Percentiles rank a stretch among this genome's conserved stretches.
These are phyloP conservation scores for Acipenser ruthenus DNA, from an alignment of 2,797 vertebrate genomes.

Conservation along the genomic window DNA sequence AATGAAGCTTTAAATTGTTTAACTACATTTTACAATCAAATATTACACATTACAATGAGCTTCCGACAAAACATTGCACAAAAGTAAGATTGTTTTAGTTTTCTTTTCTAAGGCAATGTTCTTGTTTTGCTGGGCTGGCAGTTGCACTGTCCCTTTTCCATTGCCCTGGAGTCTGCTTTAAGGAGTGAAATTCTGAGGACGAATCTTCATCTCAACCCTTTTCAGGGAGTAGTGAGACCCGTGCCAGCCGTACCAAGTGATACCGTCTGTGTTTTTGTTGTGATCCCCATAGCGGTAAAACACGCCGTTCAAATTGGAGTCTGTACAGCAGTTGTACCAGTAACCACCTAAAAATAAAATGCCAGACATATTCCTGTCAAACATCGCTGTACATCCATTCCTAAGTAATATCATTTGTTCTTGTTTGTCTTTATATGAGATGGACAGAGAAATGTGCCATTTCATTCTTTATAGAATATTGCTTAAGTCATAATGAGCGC, in stretches of 20 bases:
- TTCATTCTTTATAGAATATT: too few relatives aligned
- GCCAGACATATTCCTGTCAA: too few relatives aligned
- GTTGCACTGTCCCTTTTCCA: conserved; percentile 26
- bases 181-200: conserved; percentile 74
- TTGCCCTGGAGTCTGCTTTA: conserved; percentile 41
- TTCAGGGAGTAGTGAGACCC: conserved; percentile 89
- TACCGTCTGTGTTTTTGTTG: conserved; percentile 76
- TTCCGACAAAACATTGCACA: conserved; percentile 32
- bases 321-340: conserved; percentile 99
- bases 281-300: conserved; percentile 83
- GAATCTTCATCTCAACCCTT: conserved; percentile 92
- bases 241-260: conserved; percentile 95
- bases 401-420: too few relatives aligned
- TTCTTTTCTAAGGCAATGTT: conserved; percentile 28
- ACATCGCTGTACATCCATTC: too few relatives aligned
- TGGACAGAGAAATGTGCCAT: too few relatives aligned
- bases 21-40: conserved; percentile 68
- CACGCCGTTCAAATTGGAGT: conserved; percentile 89
- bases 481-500: too few relatives aligned
- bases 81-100: conserved; percentile 28
- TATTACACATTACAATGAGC: conserved; percentile 46
- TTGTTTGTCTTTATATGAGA: too few relatives aligned
- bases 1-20: conserved; percentile 45
- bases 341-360: conserved; percentile 71
- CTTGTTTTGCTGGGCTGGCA: conserved; percentile 24